phyloP scores from a whole-genome alignment of 2,113 vertebrate species.

The Chelonoidis abingdonii region DNA sequence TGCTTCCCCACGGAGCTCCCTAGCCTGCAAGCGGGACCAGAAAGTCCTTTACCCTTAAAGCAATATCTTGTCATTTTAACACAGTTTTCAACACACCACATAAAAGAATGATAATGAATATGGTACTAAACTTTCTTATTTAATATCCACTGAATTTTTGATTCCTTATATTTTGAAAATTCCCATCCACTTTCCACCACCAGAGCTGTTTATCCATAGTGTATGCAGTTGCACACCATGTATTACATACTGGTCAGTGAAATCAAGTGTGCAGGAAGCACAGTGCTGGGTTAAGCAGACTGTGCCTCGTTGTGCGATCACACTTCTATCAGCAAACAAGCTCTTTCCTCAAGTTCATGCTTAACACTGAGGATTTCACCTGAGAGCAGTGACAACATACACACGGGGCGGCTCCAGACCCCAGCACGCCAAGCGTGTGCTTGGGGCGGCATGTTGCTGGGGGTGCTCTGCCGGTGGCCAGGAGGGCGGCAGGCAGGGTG shows the following conservation, averaged over 20 bases:
- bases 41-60: neutral
- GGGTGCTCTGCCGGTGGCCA: no score
- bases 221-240: accelerated
- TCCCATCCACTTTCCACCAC: neutral
- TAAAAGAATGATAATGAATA: neutral
- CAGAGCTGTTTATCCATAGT: neutral
- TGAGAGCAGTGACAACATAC: slow-evolving; percentile 40
- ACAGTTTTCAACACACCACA: neutral
- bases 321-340: neutral
- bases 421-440: no score
- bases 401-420: neutral
- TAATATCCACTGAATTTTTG: accelerated
- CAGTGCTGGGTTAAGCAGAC: neutral
- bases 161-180: neutral
- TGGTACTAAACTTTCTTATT: neutral
- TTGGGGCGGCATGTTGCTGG: no score
- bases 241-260: neutral
- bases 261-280: neutral
- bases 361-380: neutral
- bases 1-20: neutral
- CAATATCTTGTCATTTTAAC: neutral
- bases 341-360: neutral
- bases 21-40: neutral
- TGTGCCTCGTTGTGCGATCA: neutral
- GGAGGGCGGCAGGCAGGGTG: no score